Conservation (phyloP, 1,140 invertebrate genomes). For the Drosophila truncata region DNA sequence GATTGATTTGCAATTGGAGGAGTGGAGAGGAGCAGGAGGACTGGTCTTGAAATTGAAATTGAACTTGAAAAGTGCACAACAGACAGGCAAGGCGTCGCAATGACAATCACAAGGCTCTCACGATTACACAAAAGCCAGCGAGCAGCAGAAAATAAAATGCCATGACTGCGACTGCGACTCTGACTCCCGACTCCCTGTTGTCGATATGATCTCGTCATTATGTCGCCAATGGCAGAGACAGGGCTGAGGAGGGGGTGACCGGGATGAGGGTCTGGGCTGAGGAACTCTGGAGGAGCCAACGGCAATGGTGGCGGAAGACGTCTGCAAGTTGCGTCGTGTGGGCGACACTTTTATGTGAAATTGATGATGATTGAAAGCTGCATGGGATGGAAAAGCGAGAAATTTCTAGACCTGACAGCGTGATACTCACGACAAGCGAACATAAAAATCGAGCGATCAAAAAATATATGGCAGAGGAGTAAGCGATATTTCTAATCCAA, state of each 20-base stretch:
- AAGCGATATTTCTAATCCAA: not conserved
- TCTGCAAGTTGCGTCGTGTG: conserved; percentile 67
- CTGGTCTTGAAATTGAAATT: conserved; percentile 74
- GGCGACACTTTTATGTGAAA: conserved; percentile 85
- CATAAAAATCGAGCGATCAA: conserved; percentile 13
- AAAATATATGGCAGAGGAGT: not conserved
- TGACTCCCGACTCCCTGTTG: conserved; percentile 48
- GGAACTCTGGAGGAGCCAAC: not conserved
- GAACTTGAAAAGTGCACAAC: conserved; percentile 78
- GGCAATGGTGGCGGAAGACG: conserved; percentile 15
- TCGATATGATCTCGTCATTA: conserved; percentile 79
- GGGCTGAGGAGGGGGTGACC: not conserved
- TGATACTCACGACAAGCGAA: conserved; percentile 35
- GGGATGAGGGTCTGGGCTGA: not conserved
- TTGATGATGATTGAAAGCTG: conserved; percentile 85
- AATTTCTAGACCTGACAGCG: conserved; percentile 31
- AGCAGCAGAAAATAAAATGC: conserved; percentile 55
- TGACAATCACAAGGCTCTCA: conserved; percentile 59
- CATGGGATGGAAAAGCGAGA: conserved; percentile 36
- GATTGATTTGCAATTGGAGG: conserved; percentile 62
- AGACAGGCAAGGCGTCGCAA: conserved; percentile 44
- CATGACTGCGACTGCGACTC: conserved; percentile 43
- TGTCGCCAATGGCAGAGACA: conserved; percentile 37
- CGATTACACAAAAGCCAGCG: conserved; percentile 55
- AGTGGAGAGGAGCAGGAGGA: not conserved